Evolutionary conservation across 2,888 invertebrate genomes (phyloP), one percentile per base, ranked within the genome.

Genomic region (Microctonus hyperodae): DNA sequence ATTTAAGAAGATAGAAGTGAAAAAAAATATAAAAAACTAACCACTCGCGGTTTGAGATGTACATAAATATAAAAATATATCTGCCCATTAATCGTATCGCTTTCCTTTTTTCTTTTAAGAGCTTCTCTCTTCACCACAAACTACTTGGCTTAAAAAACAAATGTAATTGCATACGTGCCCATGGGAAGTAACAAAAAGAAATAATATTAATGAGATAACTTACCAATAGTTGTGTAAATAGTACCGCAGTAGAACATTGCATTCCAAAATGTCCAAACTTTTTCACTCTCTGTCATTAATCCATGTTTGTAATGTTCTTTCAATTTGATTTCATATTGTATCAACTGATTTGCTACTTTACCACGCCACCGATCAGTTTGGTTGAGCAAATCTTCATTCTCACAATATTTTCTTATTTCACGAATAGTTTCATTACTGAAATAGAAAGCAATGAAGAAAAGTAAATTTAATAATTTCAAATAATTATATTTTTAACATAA

Each of bases 151-250:
- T 2, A 58, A 10, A 22, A 37, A 23, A 37, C n/a, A 5, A 13
- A 28, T 28, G 1, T n/a, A 7, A 7, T 44, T 22, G 31, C 2
- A n/a, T 48, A 10, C 9, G 20, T 22, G 3, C 11, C 9, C 20
- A 22, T n/a, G 6, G 11, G n/a, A 4, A 33, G 48, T 53, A 62
- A 20, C 25, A 28, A 16, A 51, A 0, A 51, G 20, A 37, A 61
- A 5, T 23, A 57, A 72, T 64, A 71, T 22, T 16, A n/a, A 28
- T 62, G 53, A 50, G 13, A 35, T 9, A 44, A 84, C 89, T 88
- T 78, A 95, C 95, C 95, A 79, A 95, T 95, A 11, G 95, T 95
- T 11, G 95, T 95, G 77, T 92, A 95, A 78, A 95, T 91, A 25
- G 95, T 95, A 50, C 94, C 92, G 73, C 94, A 92, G 77, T 91